A percentile compares a stretch with the other conserved stretches of the same genome.
phyloP scores from a whole-genome alignment of 1,140 invertebrate species.

The Drepana arcuata region DNA sequence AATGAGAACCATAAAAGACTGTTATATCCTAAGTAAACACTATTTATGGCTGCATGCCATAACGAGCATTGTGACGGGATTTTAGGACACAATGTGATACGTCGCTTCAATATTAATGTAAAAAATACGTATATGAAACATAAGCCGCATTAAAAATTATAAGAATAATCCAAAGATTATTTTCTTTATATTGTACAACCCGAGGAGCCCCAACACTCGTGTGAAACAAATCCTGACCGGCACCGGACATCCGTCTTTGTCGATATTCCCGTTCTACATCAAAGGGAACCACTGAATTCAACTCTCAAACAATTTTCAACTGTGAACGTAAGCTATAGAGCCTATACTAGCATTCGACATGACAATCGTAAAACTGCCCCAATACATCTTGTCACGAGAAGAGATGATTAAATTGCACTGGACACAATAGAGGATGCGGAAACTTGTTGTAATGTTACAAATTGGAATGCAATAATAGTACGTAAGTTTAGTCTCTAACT shows the following conservation, averaged over 20 bases:
- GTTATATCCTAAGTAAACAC: slow-evolving; percentile 27
- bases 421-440: slow-evolving; percentile 49
- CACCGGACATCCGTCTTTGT: slow-evolving; percentile 70
- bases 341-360: slow-evolving; percentile 15
- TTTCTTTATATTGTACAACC: slow-evolving; percentile 32
- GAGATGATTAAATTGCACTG: slow-evolving; percentile 54
- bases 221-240: slow-evolving; percentile 70
- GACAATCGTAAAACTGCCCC: slow-evolving; percentile 37
- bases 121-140: too few species aligned
- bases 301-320: slow-evolving; percentile 37
- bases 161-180: too few species aligned
- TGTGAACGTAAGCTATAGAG: slow-evolving; percentile 28
- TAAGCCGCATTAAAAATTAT: too few species aligned
- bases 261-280: slow-evolving; percentile 68
- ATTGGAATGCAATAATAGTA: slow-evolving; percentile 20
- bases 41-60: slow-evolving; percentile 12
- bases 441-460: slow-evolving; percentile 40
- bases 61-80: too few species aligned
- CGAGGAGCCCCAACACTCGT: slow-evolving; percentile 39
- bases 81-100: too few species aligned
- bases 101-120: too few species aligned
- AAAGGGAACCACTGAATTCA: slow-evolving; percentile 44
- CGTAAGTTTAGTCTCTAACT: too few species aligned
- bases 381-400: slow-evolving; percentile 50
- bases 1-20: slow-evolving; percentile 12